phyloP scores from a whole-genome alignment of 2,888 invertebrate species.

The Vesta saturnalis region DNA sequence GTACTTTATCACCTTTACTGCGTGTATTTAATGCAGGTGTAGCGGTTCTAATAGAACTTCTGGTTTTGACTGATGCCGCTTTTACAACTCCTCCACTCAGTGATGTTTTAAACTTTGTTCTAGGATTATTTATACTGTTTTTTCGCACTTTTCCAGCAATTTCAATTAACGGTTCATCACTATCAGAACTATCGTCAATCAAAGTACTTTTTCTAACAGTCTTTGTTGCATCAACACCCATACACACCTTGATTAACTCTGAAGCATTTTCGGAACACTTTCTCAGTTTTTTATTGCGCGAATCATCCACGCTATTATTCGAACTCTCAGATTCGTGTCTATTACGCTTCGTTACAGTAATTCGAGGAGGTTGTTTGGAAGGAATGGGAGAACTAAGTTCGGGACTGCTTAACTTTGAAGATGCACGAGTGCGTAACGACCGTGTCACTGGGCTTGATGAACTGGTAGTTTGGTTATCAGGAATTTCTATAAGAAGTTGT shows the following conservation, averaged over 20 bases:
- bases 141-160: conserved; percentile 73
- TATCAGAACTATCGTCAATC: conserved; percentile 77
- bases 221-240: conserved; percentile 53
- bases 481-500: conserved; percentile 87
- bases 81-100: conserved; percentile 30
- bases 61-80: conserved; percentile 50
- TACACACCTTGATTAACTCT: conserved; percentile 63
- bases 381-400: conserved; percentile 59
- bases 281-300: conserved; percentile 58
- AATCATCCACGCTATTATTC: conserved; percentile 65
- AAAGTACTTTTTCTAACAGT: conserved; percentile 48
- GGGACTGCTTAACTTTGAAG: conserved; percentile 75
- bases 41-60: conserved; percentile 56
- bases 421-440: conserved; percentile 69
- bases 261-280: conserved; percentile 72
- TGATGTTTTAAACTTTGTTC: conserved; percentile 42
- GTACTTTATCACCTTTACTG: conserved; percentile 56
- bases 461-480: conserved; percentile 61
- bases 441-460: conserved; percentile 60
- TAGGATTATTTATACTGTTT: conserved; percentile 41
- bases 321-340: conserved; percentile 84
- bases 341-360: conserved; percentile 69
- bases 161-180: conserved; percentile 82
- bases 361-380: conserved; percentile 35
- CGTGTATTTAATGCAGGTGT: conserved; percentile 58